Percentiles rank a stretch among this genome's conserved stretches.
Conservation (phyloP, 2,113 vertebrate species). For the Colossoma macropomum region DNA sequence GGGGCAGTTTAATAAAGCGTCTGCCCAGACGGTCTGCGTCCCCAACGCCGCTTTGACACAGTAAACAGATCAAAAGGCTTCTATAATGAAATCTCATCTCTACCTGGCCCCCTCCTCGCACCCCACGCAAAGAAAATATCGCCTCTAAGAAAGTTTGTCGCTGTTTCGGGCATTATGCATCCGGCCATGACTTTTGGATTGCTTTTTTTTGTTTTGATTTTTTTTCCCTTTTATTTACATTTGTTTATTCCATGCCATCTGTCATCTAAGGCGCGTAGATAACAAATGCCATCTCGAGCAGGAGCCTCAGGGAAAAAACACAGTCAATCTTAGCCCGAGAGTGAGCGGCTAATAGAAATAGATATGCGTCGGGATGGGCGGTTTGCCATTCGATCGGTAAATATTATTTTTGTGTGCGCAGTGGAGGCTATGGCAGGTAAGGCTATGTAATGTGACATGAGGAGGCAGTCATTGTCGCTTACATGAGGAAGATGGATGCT, state of each 20-base stretch:
- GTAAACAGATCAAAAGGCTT: constrained; percentile 56
- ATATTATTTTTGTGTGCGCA: constrained; percentile 53
- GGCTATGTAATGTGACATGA: constrained; percentile 58
- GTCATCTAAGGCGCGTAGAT: constrained; percentile 64
- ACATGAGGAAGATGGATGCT: constrained; percentile 69
- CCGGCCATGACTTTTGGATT: background rate
- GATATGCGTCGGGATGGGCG: constrained; percentile 59
- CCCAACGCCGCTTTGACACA: constrained; percentile 46
- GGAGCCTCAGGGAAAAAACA: constrained; percentile 20
- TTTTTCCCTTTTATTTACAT: constrained; percentile 57
- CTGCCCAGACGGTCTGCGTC: constrained; percentile 32
- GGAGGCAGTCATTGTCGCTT: constrained; percentile 64
- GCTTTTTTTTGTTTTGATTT: constrained; percentile 9
- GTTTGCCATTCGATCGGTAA: constrained; percentile 56
- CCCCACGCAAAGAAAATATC: constrained; percentile 5
- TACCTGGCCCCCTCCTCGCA: background rate
- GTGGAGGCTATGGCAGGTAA: constrained; percentile 59
- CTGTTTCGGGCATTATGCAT: constrained; percentile 8
- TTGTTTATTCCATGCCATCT: constrained; percentile 61
- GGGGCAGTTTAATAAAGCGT: constrained; percentile 54
- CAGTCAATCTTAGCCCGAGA: constrained; percentile 63
- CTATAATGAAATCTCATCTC: constrained; percentile 45
- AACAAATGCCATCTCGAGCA: constrained; percentile 62
- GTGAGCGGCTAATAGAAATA: constrained; percentile 63
- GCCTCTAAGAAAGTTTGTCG: constrained; percentile 15